Conservation (phyloP, 2,888 invertebrate genomes). For the Eueremaeus valkanovi region DNA sequence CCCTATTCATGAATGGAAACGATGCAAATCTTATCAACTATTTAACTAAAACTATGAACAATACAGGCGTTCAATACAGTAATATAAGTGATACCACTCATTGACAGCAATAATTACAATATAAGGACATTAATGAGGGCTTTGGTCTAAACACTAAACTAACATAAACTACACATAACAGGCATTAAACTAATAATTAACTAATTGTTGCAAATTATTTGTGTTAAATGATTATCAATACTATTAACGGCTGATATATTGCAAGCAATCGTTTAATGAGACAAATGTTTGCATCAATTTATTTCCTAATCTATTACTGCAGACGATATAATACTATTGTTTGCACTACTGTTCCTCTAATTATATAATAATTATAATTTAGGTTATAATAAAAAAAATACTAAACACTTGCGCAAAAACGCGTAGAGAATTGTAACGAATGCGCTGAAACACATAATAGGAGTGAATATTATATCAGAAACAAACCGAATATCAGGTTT, state of each 20-base stretch:
- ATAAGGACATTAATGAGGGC: neutral
- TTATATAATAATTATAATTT: neutral
- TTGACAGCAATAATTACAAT: constrained; percentile 26
- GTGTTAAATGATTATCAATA: neutral
- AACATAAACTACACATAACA: too few species aligned
- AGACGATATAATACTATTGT: constrained; percentile 4
- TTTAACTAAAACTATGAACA: constrained; percentile 21
- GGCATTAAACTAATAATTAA: too few species aligned
- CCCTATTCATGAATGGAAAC: constrained; percentile 18
- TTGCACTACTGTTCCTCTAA: constrained; percentile 15
- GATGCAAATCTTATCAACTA: constrained; percentile 25
- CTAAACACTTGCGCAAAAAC: constrained; percentile 34
- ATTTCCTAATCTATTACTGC: neutral
- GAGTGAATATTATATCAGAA: constrained; percentile 3
- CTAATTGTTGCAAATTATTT: constrained; percentile 8
- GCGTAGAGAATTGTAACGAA: constrained; percentile 8
- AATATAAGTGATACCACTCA: constrained; percentile 18
- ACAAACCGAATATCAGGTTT: constrained; percentile 7
- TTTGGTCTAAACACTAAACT: neutral
- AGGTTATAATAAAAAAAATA: neutral
- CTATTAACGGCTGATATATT: constrained; percentile 23
- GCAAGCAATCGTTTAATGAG: constrained; percentile 21
- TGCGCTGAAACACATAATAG: constrained; percentile 15
- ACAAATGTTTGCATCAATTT: constrained; percentile 28
- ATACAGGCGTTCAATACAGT: neutral